These are phyloP conservation scores for Nixonia krombeini DNA, from an alignment of 1,140 invertebrate genomes.

Conservation along the genomic window DNA sequence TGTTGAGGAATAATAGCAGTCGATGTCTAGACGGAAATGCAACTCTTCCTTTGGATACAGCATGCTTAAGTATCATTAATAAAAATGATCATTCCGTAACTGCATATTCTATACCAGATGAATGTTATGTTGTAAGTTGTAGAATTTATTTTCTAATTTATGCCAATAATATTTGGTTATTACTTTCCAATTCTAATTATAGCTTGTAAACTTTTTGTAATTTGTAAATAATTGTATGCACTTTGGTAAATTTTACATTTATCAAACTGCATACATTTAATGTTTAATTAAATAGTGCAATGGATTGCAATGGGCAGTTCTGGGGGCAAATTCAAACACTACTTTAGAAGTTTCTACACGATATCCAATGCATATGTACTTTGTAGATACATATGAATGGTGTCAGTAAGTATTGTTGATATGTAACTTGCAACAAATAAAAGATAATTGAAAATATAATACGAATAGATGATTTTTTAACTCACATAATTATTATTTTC, in stretches of 20 bases:
- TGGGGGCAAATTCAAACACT: slow-evolving; percentile 54
- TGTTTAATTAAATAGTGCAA: too few species aligned
- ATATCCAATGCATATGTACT: slow-evolving; percentile 65
- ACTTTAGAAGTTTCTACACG: slow-evolving; percentile 68
- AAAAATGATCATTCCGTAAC: slow-evolving; percentile 47
- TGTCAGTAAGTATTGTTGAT: slow-evolving; percentile 63
- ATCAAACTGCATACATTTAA: too few species aligned
- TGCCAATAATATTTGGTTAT: too few species aligned
- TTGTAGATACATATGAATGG: slow-evolving; percentile 33
- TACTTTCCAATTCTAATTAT: too few species aligned
- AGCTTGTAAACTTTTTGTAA: too few species aligned
- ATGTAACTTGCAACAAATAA: too few species aligned
- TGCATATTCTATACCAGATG: slow-evolving; percentile 61
- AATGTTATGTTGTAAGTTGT: slow-evolving; percentile 62
- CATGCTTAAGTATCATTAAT: slow-evolving; percentile 70
- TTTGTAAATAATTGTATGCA: too few species aligned
- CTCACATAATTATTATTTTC: background rate
- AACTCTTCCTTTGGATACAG: slow-evolving; percentile 67
- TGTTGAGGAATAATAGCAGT: background rate
- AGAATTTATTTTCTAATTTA: slow-evolving; percentile 5
- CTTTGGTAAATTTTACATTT: too few species aligned
- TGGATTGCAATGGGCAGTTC: slow-evolving; percentile 53
- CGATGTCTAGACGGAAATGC: slow-evolving; percentile 37
- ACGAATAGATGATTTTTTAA: slow-evolving; percentile 5
- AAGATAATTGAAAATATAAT: too few species aligned